A percentile compares a stretch with the other conserved stretches of the same genome.
phyloP scores from a whole-genome alignment of 1,140 invertebrate species.

The Globodera rostochiensis region DNA sequence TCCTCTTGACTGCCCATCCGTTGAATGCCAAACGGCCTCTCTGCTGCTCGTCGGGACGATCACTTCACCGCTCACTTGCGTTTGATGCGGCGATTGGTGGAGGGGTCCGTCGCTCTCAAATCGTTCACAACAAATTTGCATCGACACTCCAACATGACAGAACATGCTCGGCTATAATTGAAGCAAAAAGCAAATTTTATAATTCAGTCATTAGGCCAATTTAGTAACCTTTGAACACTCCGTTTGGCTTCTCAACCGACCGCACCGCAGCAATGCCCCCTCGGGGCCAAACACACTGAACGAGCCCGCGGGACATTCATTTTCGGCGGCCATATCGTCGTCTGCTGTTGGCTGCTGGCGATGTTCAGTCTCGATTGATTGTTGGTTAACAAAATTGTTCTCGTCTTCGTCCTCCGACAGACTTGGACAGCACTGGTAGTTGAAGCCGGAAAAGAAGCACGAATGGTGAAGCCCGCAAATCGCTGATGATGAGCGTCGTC shows the following conservation, averaged over 20 bases:
- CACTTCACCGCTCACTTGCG: background rate
- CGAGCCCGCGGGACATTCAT: constrained; percentile 42
- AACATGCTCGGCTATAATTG: constrained; percentile 44
- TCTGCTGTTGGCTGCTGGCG: background rate
- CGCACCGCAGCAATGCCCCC: constrained; percentile 32
- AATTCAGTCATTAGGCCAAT: background rate
- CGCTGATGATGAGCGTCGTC: constrained; percentile 45
- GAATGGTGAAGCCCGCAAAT: constrained; percentile 48
- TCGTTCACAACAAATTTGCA: constrained; percentile 42
- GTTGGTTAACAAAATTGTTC: background rate
- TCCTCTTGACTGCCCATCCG: too few species aligned
- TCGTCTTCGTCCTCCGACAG: constrained; percentile 43
- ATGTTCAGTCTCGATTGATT: constrained; percentile 2
- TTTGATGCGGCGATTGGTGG: background rate
- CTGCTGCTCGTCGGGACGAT: background rate
- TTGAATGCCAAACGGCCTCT: too few species aligned
- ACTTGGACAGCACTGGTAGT: constrained; percentile 51
- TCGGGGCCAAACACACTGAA: constrained; percentile 34
- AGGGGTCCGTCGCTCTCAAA: background rate
- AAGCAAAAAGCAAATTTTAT: background rate
- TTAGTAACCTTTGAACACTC: constrained; percentile 38
- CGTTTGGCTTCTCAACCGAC: constrained; percentile 1
- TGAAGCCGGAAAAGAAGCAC: constrained; percentile 55
- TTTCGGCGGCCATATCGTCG: background rate
- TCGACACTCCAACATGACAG: constrained; percentile 22